phyloP scores from a whole-genome alignment of 2,113 vertebrate genomes.

The Notarius quadriscutis region DNA sequence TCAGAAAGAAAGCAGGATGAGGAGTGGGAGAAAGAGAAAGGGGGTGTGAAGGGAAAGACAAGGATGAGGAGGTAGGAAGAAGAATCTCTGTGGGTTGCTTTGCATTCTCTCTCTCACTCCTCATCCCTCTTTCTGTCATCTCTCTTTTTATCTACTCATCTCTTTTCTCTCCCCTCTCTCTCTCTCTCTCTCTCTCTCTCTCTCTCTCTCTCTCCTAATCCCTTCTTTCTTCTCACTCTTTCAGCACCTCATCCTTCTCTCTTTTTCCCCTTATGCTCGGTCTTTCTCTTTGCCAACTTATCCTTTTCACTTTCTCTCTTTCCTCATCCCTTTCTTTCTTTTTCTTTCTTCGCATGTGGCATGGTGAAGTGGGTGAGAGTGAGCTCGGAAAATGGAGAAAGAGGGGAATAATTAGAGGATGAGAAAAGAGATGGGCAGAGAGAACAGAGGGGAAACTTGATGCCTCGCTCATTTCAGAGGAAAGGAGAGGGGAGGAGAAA shows the following conservation, averaged over 20 bases:
- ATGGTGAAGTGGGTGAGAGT: neutral
- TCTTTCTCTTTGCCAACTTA: neutral
- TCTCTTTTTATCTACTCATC: neutral
- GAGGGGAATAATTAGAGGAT: too few relatives aligned
- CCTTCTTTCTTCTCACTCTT: neutral
- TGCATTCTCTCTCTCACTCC: neutral
- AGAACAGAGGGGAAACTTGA: neutral
- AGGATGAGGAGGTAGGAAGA: neutral
- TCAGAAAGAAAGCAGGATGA: slow-evolving; percentile 31
- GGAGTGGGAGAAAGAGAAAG: slow-evolving; percentile 25
- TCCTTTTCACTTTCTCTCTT: neutral
- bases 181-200: neutral
- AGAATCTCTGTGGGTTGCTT: neutral
- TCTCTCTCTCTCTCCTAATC: neutral
- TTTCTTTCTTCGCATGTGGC: neutral
- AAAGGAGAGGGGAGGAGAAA: neutral
- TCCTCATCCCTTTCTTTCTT: neutral
- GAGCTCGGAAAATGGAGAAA: neutral
- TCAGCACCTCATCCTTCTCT: neutral
- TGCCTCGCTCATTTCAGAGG: neutral
- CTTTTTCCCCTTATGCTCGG: neutral
- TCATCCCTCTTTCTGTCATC: neutral
- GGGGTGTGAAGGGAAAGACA: slow-evolving; percentile 33
- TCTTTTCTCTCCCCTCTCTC: neutral
- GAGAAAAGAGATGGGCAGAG: neutral